Evolutionary conservation across 2,888 invertebrate species (phyloP).

Genomic region (Meiosimyza decipiens): DNA sequence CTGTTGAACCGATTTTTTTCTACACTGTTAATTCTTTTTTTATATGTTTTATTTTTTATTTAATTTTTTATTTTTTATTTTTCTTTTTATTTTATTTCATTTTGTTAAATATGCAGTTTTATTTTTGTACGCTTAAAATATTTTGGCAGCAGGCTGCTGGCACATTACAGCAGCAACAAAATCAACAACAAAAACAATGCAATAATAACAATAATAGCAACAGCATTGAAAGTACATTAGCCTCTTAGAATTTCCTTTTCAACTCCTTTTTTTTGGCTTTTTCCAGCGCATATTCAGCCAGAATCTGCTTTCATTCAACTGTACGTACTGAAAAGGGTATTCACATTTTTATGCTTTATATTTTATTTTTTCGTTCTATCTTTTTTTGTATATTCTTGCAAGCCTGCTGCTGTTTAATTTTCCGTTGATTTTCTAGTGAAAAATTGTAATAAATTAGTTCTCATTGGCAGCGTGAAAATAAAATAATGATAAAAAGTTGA

Average conservation of each 20-base stretch:
- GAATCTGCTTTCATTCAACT: not conserved
- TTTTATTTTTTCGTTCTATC: not conserved
- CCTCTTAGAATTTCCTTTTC: conserved; percentile 26
- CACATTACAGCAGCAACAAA: not conserved
- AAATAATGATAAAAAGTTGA: conserved; percentile 6
- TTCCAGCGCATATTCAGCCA: not conserved
- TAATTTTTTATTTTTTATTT: conserved; percentile 4
- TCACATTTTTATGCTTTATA: not conserved
- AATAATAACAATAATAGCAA: conserved; percentile 15
- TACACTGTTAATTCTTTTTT: conserved; percentile 11
- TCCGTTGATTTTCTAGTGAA: conserved; percentile 13
- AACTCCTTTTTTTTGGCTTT: conserved; percentile 21
- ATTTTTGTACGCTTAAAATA: not conserved
- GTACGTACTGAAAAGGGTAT: not conserved
- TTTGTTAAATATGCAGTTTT: not conserved
- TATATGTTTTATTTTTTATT: conserved; percentile 5
- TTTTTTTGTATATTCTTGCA: not conserved
- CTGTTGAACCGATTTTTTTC: conserved; percentile 22
- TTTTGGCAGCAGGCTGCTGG: too few species aligned
- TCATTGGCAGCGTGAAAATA: conserved; percentile 24
- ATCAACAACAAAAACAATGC: not conserved
- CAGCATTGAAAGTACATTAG: conserved; percentile 28
- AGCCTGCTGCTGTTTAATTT: conserved; percentile 6
- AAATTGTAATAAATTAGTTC: conserved; percentile 32
- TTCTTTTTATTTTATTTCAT: too few species aligned